These are phyloP conservation scores for Sycophila sp. DNA, from an alignment of 1,140 invertebrate genomes.

Conservation along the genomic window DNA sequence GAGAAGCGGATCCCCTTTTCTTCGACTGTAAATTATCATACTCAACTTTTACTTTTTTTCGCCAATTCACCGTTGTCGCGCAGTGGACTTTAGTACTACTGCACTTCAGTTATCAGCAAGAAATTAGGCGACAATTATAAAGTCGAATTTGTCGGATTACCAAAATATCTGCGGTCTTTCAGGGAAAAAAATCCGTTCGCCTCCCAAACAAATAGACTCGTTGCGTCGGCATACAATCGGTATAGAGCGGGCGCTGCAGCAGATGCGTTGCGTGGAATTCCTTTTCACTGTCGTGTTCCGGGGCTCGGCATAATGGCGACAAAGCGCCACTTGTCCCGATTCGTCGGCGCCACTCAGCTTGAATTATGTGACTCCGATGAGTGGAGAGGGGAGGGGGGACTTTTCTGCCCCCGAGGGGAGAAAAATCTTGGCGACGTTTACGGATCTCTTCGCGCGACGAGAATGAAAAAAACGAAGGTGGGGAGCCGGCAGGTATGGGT, in stretches of 20 bases:
- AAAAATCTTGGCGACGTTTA: background rate
- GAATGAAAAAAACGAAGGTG: background rate
- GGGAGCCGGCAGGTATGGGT: background rate
- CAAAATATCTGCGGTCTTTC: too few species aligned
- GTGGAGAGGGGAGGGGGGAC: background rate
- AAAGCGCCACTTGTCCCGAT: slow-evolving; percentile 28
- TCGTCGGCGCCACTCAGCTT: slow-evolving; percentile 21
- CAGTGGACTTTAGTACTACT: too few species aligned
- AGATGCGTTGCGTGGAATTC: background rate
- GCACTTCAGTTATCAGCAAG: too few species aligned
- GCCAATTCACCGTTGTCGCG: too few species aligned
- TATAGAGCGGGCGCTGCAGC: background rate
- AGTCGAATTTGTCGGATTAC: too few species aligned
- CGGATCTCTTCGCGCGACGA: background rate
- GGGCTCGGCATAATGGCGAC: background rate
- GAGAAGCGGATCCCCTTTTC: too few species aligned
- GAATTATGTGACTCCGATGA: slow-evolving; percentile 27
- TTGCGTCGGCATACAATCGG: background rate
- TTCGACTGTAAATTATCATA: too few species aligned
- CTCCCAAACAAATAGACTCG: background rate
- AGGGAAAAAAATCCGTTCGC: too few species aligned
- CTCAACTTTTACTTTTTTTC: too few species aligned
- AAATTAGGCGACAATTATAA: too few species aligned
- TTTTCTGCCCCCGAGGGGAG: background rate
- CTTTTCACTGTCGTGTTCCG: background rate